Base-by-base conservation (phyloP, 2,888 invertebrate species). In the Acleris cristana region DNA sequence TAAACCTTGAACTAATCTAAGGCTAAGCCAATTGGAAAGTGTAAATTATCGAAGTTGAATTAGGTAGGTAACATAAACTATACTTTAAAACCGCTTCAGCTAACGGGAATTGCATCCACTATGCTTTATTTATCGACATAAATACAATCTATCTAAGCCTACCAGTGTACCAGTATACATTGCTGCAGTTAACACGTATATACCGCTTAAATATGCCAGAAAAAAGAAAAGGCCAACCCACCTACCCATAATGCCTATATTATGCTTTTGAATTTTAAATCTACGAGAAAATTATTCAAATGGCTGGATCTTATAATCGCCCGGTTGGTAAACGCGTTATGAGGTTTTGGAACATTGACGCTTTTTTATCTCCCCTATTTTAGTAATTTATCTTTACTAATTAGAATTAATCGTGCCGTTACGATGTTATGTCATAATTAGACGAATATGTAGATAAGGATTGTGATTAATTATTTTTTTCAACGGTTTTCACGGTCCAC, bases 261-360 rank as follows among this genome's bases (percentile, higher is more conserved):
- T 21, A 23, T 34, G 30, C 57, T 62, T 23, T 63, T 58, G 67
- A 67, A 63, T 67, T 67, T 63, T 53, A 67, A 63, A 44, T 58
- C 53, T 62, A 67, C 49, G 62, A 62, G 21, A 49, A 19, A 67
- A 67, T 67, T 61, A 69, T 69, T 62, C 61, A 48, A 65, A 61
- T 74, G 76, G 75, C 70, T 71, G 16, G 72, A 77, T 76, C 79
- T 76, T 77, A 40, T 72, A 72, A 75, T 73, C 79, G 80, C 80
- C 78, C 78, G 76, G 81, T 79, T 77, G 72, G 77, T 76, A 78
- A 75, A 76, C 76, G 79, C 82, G 86, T 87, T 85, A 86, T 77
- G 82, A 81, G 79, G 83, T 85, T 83, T 83, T 81, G 83, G 81
- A 76, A 82, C 85, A 82, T 88, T 86, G 82, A 83, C 84, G 83